These are phyloP conservation scores for Parochlus steinenii DNA, from an alignment of 2,888 invertebrate species.

Conservation along the genomic window DNA sequence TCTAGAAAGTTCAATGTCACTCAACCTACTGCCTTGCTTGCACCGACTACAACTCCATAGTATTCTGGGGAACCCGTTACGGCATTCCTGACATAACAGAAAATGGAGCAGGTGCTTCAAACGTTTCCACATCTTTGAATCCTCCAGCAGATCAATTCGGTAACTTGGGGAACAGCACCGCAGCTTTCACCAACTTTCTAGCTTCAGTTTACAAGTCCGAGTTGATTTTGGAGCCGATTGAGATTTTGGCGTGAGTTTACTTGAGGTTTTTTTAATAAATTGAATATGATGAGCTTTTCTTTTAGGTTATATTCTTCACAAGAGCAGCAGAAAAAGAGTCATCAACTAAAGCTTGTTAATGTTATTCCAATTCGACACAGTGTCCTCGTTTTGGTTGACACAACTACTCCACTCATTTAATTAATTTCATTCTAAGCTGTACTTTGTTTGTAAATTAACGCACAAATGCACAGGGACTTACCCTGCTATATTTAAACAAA, in stretches of 20 bases:
- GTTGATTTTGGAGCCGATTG: slow-evolving; percentile 32
- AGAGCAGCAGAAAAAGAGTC: slow-evolving; percentile 34
- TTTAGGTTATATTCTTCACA: slow-evolving; percentile 36
- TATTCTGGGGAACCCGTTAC: slow-evolving; percentile 48
- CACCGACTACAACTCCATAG: slow-evolving; percentile 45
- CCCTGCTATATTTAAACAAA: no score
- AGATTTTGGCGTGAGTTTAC: slow-evolving; percentile 34
- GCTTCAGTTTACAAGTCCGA: slow-evolving; percentile 31
- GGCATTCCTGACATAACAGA: slow-evolving; percentile 22
- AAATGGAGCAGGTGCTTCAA: slow-evolving; percentile 12
- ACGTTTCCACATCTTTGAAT: slow-evolving; percentile 12
- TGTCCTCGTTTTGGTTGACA: slow-evolving; percentile 41
- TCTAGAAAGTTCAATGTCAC: slow-evolving; percentile 44
- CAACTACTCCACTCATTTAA: slow-evolving; percentile 41
- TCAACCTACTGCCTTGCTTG: slow-evolving; percentile 46
- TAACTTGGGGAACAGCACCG: slow-evolving; percentile 26
- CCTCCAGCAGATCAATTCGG: not conserved
- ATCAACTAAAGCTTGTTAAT: slow-evolving; percentile 36
- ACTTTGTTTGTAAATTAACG: no score
- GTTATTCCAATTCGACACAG: slow-evolving; percentile 39
- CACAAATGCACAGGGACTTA: no score
- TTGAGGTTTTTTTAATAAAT: slow-evolving; percentile 1
- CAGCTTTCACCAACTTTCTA: slow-evolving; percentile 28
- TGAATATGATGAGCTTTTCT: slow-evolving; percentile 12
- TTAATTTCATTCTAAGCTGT: no score